Percentiles rank a stretch among this genome's conserved stretches.
phyloP scores from a whole-genome alignment of 2,797 vertebrate genomes.

The Sebastes melanostomus region DNA sequence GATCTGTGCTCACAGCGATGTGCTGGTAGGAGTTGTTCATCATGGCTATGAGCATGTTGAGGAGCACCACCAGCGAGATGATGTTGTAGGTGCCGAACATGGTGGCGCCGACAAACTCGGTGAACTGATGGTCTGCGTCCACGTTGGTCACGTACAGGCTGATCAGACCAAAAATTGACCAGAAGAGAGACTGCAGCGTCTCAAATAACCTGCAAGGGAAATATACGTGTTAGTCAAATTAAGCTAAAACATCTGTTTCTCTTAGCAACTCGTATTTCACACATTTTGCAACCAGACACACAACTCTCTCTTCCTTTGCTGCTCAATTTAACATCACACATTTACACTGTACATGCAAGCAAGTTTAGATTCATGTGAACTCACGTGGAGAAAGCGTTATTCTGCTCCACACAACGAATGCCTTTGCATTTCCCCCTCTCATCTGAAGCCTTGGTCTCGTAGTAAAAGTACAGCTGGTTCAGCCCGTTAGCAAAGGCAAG shows the following conservation, averaged over 20 bases:
- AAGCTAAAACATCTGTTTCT: conserved; percentile 5
- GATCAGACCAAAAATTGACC: conserved; percentile 99
- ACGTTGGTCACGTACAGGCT: conserved; percentile 97
- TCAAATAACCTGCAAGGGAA: conserved; percentile 90
- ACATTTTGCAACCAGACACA: background rate
- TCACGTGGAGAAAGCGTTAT: conserved; percentile 99
- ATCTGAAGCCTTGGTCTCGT: conserved; percentile 85
- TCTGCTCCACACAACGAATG: conserved; percentile 95
- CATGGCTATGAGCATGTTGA: conserved; percentile 99
- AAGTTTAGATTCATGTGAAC: conserved; percentile 58
- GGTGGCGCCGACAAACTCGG: conserved; percentile 96
- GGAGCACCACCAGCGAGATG: conserved; percentile 96
- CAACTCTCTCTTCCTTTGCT: background rate
- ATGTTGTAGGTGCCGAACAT: conserved; percentile 99
- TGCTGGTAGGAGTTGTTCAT: conserved; percentile 99
- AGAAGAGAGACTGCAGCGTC: conserved; percentile 97
- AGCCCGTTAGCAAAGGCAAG: conserved; percentile 97
- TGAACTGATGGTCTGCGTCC: conserved; percentile 92
- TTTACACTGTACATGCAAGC: background rate
- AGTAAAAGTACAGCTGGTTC: conserved; percentile 98
- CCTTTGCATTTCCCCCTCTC: conserved; percentile 88
- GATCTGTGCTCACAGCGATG: conserved; percentile 88
- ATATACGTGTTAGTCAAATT: background rate
- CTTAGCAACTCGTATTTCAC: conserved; percentile 14
- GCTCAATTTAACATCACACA: conserved; percentile 20